phyloP scores from a whole-genome alignment of 1,140 invertebrate species.

The Drosophila bocki region DNA sequence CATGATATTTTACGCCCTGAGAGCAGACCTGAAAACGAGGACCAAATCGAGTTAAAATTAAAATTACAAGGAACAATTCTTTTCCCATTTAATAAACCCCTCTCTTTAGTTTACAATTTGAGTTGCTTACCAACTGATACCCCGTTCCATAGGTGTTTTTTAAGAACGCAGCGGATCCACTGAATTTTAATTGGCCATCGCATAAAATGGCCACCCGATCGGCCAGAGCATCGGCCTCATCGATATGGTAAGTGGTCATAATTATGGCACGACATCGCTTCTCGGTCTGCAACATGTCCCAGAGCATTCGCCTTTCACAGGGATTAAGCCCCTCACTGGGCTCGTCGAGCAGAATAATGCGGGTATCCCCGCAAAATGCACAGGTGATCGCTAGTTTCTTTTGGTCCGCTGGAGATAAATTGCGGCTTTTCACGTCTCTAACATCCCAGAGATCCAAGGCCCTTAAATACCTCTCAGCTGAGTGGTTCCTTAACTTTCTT shows the following conservation, averaged over 20 bases:
- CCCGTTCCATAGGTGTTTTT: slow-evolving; percentile 18
- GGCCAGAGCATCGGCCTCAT: slow-evolving; percentile 21
- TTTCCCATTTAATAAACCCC: too few relatives aligned
- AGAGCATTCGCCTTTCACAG: slow-evolving; percentile 20
- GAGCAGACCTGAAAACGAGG: slow-evolving; percentile 9
- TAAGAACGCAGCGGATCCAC: slow-evolving; percentile 18
- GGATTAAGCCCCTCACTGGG: slow-evolving; percentile 19
- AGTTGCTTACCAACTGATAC: slow-evolving; percentile 12
- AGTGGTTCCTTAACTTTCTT: background rate
- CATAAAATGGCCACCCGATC: slow-evolving; percentile 28
- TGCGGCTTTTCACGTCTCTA: slow-evolving; percentile 3
- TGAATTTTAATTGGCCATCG: slow-evolving; percentile 10
- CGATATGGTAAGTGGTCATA: slow-evolving; percentile 29
- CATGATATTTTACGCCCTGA: slow-evolving; percentile 7
- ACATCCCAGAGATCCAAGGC: slow-evolving; percentile 11
- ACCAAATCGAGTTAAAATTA: background rate
- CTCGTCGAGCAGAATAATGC: slow-evolving; percentile 18
- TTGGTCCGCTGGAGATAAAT: background rate
- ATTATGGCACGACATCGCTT: slow-evolving; percentile 26
- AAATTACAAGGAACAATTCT: background rate
- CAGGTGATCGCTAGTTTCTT: slow-evolving; percentile 16
- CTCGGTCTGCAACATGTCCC: slow-evolving; percentile 19
- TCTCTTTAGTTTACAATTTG: too few relatives aligned
- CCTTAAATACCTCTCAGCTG: slow-evolving; percentile 8
- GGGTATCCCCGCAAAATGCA: slow-evolving; percentile 15